Evolutionary conservation across 2,113 vertebrate genomes (phyloP).

Genomic region (Mormyrus iriodes): DNA sequence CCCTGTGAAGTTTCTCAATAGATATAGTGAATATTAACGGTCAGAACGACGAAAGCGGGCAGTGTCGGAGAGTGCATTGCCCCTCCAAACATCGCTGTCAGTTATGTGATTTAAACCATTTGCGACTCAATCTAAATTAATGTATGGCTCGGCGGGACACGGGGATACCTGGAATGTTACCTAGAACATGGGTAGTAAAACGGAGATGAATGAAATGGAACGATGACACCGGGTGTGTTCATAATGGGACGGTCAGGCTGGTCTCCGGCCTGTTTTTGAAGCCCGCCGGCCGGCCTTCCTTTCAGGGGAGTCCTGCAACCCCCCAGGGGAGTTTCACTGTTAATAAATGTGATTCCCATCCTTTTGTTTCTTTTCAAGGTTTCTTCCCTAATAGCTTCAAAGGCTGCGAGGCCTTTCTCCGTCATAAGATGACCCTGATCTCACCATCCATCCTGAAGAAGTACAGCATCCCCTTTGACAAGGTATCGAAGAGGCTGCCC

Average conservation of each 20-base stretch:
- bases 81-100: not conserved
- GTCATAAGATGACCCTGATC: slow-evolving; percentile 97
- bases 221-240: not conserved
- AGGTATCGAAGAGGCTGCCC: slow-evolving; percentile 59
- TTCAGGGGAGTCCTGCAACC: not conserved
- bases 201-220: not conserved
- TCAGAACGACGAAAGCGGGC: too few species aligned
- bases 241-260: not conserved
- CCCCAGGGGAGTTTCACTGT: not conserved
- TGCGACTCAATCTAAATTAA: not conserved
- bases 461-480: slow-evolving; percentile 94
- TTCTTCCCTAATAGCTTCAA: slow-evolving; percentile 91
- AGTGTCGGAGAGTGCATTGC: not conserved
- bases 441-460: slow-evolving; percentile 91
- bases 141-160: not conserved
- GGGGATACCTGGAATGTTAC: not conserved
- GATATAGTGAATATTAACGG: not conserved
- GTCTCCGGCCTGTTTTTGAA: not conserved
- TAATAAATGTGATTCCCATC: slow-evolving; percentile 1
- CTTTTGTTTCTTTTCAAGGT: slow-evolving; percentile 54
- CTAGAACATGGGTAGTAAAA: not conserved
- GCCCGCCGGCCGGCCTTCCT: not conserved
- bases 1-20: not conserved
- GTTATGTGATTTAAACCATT: not conserved
- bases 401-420: slow-evolving; percentile 90